These are phyloP conservation scores for Botrylloides violaceus DNA, from an alignment of 23 tunicate species.

Conservation along the genomic window DNA sequence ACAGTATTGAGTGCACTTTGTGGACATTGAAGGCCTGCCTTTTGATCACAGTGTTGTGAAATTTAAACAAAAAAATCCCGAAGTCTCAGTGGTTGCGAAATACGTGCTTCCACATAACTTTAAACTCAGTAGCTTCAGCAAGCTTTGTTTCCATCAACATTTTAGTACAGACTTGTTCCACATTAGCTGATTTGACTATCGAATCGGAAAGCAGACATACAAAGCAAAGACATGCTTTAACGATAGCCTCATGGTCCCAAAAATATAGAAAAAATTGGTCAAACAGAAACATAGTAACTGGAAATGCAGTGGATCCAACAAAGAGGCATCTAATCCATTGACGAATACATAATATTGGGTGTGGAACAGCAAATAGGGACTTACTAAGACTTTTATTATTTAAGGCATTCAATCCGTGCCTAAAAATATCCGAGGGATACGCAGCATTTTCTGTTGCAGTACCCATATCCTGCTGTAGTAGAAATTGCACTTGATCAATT, in stretches of 20 bases:
- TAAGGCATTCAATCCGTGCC: not conserved
- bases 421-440: not conserved
- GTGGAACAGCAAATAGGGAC: slow-evolving; percentile 1
- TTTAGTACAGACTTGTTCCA: slow-evolving; percentile 9
- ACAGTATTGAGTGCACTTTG: no score
- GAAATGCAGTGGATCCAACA: slow-evolving; percentile 31
- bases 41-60: no score
- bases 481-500: not conserved
- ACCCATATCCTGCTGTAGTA: not conserved
- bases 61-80: no score
- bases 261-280: slow-evolving; percentile 57
- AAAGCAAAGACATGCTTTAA: slow-evolving; percentile 32
- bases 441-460: not conserved
- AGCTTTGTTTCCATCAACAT: not conserved
- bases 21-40: no score
- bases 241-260: slow-evolving; percentile 34
- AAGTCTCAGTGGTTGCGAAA: no score
- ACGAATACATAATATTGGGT: slow-evolving; percentile 43
- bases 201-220: slow-evolving; percentile 13
- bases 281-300: slow-evolving; percentile 47
- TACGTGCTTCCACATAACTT: slow-evolving; percentile 31
- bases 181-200: slow-evolving; percentile 24
- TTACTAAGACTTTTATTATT: not conserved
- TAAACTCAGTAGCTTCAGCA: slow-evolving; percentile 18
- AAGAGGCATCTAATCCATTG: slow-evolving; percentile 59